Conservation (phyloP, 2,797 vertebrate genomes). For the Loriculus beryllinus region DNA sequence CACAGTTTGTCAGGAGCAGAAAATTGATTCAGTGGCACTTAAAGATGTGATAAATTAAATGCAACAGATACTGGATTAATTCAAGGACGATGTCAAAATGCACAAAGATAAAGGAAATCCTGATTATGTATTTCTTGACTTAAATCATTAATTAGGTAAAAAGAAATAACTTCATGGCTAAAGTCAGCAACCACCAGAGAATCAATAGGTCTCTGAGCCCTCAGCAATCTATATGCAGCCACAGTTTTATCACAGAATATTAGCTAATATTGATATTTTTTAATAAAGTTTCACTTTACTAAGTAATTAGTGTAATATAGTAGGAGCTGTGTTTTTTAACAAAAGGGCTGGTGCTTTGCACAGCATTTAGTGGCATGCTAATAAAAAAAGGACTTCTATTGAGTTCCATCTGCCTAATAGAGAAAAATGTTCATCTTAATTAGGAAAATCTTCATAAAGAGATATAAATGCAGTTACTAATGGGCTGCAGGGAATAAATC, state of each 20-base stretch:
- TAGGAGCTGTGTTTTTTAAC: constrained; percentile 4
- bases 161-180: constrained; percentile 13
- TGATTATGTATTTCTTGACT: constrained; percentile 7
- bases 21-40: not conserved
- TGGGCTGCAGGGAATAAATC: constrained; percentile 42
- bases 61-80: not conserved
- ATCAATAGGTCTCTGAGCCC: constrained; percentile 36
- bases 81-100: not conserved
- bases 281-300: constrained; percentile 57
- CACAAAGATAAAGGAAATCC: not conserved
- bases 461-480: constrained; percentile 47
- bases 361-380: constrained; percentile 40
- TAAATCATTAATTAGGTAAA: constrained; percentile 38
- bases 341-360: constrained; percentile 34
- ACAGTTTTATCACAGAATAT: constrained; percentile 55
- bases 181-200: constrained; percentile 35
- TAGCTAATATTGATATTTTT: constrained; percentile 63
- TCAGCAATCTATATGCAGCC: constrained; percentile 1
- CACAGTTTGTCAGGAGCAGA: not conserved
- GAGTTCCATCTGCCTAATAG: constrained; percentile 70
- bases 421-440: constrained; percentile 72
- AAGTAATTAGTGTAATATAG: constrained; percentile 35
- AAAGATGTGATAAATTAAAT: not conserved
- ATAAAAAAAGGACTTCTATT: constrained; percentile 59
- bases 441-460: constrained; percentile 71